Base-by-base conservation (phyloP, 2,113 vertebrate species). In the Limnothrissa miodon region DNA sequence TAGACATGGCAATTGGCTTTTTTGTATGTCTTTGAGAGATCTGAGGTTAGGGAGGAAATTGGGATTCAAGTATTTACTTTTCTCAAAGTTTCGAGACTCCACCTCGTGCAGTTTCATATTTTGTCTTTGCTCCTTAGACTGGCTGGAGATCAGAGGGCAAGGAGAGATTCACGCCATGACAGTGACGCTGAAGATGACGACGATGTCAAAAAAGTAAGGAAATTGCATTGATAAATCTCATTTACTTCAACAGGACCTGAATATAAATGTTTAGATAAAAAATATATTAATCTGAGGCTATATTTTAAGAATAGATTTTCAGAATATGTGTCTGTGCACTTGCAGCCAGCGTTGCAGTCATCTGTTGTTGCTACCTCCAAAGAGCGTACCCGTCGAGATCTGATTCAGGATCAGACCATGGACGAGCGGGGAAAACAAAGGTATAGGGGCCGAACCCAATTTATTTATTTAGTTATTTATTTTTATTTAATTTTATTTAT, bases 361-460 rank as follows among this genome's bases (percentile, higher is more conserved):
- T 99, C 98, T 78, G 98, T 99, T 87, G 96, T 99, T 93, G 98
- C 98, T 98, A 99, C 98, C 98, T 99, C 98, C 96, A 99, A 99
- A 95, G 97, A 99, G 85, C 96, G 98, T 87, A 99, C 98, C 56
- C 97, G 98, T 91, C 95, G 97, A 96, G 98, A 99, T 93, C 97
- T 99, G 91, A 99, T 99, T 93, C 98, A 99, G 89, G 98, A 99
- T 93, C 98, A 99, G 92, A 99, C 96, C 80, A 99, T 99, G 96
- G 98, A 99, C 86, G 98, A 99, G 92, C 97, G 94, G 85, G 98
- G 98, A 80, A 99, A 99, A 90, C 97, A 99, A 94, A 99, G 98
- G 98, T 99, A 90, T 0, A 39, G 23, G 51, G 3, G 6, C 33
- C 0, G 45, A 33, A 42, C 33, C 23, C 39, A n/a, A 62, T 74